Conservation (phyloP, 1,140 invertebrate species). For the Berghia stephanieae region DNA sequence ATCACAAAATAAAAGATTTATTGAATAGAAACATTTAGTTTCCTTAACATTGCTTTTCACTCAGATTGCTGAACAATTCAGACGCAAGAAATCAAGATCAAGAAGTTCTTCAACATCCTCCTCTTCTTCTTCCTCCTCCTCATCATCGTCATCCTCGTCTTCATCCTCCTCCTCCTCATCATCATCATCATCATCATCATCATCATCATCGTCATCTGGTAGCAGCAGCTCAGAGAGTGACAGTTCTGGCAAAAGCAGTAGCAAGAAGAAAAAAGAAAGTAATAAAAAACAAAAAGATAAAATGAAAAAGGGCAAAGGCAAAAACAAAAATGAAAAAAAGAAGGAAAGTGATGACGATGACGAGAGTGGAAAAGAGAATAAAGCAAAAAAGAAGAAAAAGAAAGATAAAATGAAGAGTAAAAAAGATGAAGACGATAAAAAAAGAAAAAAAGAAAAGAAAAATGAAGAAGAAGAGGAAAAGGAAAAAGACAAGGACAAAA, state of each 20-base stretch:
- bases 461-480: background rate
- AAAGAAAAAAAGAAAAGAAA: background rate
- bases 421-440: background rate
- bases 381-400: background rate
- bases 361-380: background rate
- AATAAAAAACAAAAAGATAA: background rate
- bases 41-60: background rate
- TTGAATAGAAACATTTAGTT: no score
- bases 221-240: conserved; percentile 17
- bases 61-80: background rate
- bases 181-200: background rate
- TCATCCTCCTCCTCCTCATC: background rate
- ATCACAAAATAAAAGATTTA: no score
- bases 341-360: background rate
- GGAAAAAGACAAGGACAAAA: background rate
- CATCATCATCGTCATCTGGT: background rate
- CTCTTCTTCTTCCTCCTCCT: background rate
- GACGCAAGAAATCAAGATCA: background rate
- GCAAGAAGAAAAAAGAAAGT: background rate
- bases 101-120: background rate
- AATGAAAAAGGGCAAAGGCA: background rate
- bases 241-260: background rate
- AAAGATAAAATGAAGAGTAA: background rate
- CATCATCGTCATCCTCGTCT: background rate
- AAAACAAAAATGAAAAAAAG: background rate